Conservation (phyloP, 37 sponge, comb jelly and placozoan species). For the Diacarnus erythraeanus region DNA sequence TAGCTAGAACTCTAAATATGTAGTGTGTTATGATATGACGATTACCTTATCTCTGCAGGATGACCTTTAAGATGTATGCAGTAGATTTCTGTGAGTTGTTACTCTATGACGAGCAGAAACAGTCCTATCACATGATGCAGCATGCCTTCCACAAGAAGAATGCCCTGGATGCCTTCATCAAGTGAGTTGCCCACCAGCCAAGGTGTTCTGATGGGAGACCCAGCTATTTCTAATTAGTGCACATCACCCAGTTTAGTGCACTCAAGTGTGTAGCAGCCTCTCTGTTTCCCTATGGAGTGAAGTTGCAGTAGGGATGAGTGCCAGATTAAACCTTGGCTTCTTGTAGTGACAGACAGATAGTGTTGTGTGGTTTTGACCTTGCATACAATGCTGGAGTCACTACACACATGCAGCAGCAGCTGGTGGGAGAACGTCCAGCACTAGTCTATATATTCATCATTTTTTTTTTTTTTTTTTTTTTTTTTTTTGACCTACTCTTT, state of each 20-base stretch:
- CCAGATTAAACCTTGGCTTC: background rate
- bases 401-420: background rate
- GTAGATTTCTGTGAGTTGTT: conserved; percentile 79
- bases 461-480: background rate
- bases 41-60: conserved; percentile 36
- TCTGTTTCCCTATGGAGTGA: background rate
- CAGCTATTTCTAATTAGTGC: background rate
- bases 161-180: conserved; percentile 68
- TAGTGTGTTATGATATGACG: background rate
- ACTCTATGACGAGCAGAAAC: conserved; percentile 92
- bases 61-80: conserved; percentile 83
- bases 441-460: background rate
- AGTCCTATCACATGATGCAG: conserved; percentile 88
- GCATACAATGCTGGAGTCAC: background rate
- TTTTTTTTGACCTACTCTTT: background rate
- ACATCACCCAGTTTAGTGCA: background rate
- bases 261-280: conserved; percentile 15
- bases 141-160: conserved; percentile 73
- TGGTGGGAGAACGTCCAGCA: background rate
- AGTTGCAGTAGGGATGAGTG: conserved; percentile 17
- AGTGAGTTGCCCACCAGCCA: too few relatives aligned
- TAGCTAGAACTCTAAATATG: too few relatives aligned
- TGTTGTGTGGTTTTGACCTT: background rate
- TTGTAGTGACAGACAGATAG: background rate
- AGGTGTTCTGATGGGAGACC: too few relatives aligned